Conservation (phyloP, 2,113 vertebrate species). For the Gavialis gangeticus region DNA sequence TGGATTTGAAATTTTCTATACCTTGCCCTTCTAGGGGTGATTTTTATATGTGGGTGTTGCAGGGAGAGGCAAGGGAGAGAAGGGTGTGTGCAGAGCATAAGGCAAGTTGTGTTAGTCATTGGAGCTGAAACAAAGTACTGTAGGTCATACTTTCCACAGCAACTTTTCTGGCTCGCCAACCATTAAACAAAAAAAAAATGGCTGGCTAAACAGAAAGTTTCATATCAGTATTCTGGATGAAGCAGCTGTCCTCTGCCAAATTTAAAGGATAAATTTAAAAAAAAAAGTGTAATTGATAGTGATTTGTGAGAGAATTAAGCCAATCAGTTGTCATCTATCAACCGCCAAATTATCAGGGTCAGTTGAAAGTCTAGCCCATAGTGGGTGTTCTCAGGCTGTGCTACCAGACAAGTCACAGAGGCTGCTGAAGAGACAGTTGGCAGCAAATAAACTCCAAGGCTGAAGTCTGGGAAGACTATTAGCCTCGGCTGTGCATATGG, state of each 20-base stretch:
- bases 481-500: neutral
- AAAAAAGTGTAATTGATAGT: neutral
- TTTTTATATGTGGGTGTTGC: neutral
- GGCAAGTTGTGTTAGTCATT: neutral
- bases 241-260: neutral
- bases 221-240: neutral
- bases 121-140: rapidly evolving
- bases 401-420: neutral
- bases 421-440: neutral
- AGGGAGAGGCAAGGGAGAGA: neutral
- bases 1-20: neutral
- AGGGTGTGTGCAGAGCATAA: neutral
- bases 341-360: neutral
- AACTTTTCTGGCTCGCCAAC: neutral
- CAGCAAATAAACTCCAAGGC: neutral
- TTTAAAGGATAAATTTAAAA: neutral
- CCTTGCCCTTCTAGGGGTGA: neutral
- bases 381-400: neutral
- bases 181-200: neutral
- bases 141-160: rapidly evolving
- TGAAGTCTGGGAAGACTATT: neutral
- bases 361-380: neutral
- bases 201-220: neutral
- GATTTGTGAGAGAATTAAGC: neutral
- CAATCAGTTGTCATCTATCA: neutral